Base-by-base conservation (phyloP, 2,797 vertebrate genomes). In the Bovichtus variegatus region DNA sequence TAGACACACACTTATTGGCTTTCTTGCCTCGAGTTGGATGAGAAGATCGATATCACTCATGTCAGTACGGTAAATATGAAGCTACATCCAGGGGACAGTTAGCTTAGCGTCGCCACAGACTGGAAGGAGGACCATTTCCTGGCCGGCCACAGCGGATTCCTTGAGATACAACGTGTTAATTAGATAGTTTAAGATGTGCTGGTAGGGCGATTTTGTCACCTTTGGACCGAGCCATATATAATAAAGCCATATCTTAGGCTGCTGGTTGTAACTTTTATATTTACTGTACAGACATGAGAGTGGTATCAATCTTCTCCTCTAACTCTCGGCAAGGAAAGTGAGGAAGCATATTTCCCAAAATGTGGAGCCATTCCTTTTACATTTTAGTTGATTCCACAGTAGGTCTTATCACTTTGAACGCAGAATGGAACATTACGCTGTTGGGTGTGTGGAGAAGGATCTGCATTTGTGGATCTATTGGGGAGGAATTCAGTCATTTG, bases 401-500 rank as follows among this genome's bases (percentile, higher is more conserved):
- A 15, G 29, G 53, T 6, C 38, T 72, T 47, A 51, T 61, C 66
- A 80, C 62, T 85, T 58, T 73, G 59, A 69, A 55, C 61, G 19
- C 34, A 54, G 55, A 63, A 61, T 44, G 40, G 47, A 73, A 78
- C 76, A 60, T 82, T 55, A 53, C 29, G 50, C 74, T 63, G 59
- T 11, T 21, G 40, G 44, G 50, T 64, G 71, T 31, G 46, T 23
- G 55, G 51, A 64, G 62, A 57, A 43, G 18, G 58, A 71, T 88
- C 71, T 74, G 77, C 55, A 76, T 81, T 83, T 74, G 88, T 38
- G 85, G 65, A 87, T 53, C 84, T 81, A 83, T 50, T 29, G 64
- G 85, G 86, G 75, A 66, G 70, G 63, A 71, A 82, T 89, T 76
- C 85, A 85, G 82, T 82, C 77, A 79, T 91, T 91, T 81, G 82